phyloP scores from a whole-genome alignment of 2,797 vertebrate genomes.

The Tokudaia tokunoshimensis region DNA sequence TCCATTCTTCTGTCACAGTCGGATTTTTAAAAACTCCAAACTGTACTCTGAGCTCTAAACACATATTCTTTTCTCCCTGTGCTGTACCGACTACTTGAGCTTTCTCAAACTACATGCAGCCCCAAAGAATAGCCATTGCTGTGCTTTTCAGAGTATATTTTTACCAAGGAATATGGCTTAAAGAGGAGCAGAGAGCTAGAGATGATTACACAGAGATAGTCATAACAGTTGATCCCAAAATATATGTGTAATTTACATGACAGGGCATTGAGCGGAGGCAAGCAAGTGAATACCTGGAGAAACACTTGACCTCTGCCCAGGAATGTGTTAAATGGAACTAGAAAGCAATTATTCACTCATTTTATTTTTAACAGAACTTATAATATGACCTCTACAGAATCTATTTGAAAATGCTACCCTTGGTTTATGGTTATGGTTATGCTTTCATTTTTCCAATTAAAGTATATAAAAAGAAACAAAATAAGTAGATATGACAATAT shows the following conservation, averaged over 20 bases:
- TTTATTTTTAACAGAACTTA: slow-evolving; percentile 2
- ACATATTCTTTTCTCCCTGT: neutral
- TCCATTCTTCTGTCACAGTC: neutral
- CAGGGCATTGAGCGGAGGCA: neutral
- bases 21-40: slow-evolving; percentile 32
- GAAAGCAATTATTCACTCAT: neutral
- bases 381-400: neutral
- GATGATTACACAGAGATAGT: neutral
- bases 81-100: neutral
- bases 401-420: slow-evolving; percentile 16
- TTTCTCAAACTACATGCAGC: neutral
- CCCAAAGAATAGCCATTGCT: neutral
- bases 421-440: neutral
- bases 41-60: neutral
- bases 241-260: neutral
- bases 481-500: neutral
- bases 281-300: neutral
- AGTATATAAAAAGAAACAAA: neutral
- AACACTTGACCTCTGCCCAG: neutral
- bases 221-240: neutral
- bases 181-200: neutral
- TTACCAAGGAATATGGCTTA: neutral
- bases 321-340: neutral
- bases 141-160: neutral
- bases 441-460: neutral